Evolutionary conservation across 1,140 invertebrate species (phyloP).

Genomic region (Ruditapes philippinarum): DNA sequence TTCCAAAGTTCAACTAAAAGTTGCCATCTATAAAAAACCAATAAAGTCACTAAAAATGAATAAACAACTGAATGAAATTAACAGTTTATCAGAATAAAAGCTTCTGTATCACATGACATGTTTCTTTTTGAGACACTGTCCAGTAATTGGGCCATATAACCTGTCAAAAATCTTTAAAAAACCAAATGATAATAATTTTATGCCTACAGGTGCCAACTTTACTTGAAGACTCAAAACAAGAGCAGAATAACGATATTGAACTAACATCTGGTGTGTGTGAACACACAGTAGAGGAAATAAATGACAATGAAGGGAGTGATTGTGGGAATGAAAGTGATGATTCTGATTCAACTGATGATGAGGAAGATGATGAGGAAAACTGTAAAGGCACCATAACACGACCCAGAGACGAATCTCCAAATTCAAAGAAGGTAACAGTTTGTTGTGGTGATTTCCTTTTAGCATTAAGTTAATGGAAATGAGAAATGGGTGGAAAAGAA

Average conservation of each 20-base stretch:
- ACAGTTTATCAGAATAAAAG: no score
- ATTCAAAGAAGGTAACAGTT: conserved; percentile 92
- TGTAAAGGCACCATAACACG: conserved; percentile 88
- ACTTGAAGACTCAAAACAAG: not conserved
- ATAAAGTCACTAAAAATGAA: no score
- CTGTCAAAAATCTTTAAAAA: no score
- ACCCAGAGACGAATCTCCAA: conserved; percentile 94
- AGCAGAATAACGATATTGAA: not conserved
- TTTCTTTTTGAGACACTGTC: no score
- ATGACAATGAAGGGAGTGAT: conserved; percentile 88
- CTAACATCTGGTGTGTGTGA: not conserved
- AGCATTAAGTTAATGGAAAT: no score
- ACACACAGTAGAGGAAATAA: not conserved
- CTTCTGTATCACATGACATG: no score
- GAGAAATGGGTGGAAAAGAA: no score
- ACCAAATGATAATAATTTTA: not conserved
- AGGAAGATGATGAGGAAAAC: conserved; percentile 85
- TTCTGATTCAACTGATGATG: conserved; percentile 3
- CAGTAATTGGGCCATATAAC: no score
- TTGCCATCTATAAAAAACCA: no score
- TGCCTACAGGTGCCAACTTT: not conserved
- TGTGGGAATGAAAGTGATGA: conserved; percentile 88
- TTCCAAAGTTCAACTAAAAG: no score
- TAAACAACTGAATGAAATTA: no score
- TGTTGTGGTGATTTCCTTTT: no score